A percentile compares a stretch with the other conserved stretches of the same genome.
Evolutionary conservation across 2,113 vertebrate genomes (phyloP).

Genomic region (Bos indicus): DNA sequence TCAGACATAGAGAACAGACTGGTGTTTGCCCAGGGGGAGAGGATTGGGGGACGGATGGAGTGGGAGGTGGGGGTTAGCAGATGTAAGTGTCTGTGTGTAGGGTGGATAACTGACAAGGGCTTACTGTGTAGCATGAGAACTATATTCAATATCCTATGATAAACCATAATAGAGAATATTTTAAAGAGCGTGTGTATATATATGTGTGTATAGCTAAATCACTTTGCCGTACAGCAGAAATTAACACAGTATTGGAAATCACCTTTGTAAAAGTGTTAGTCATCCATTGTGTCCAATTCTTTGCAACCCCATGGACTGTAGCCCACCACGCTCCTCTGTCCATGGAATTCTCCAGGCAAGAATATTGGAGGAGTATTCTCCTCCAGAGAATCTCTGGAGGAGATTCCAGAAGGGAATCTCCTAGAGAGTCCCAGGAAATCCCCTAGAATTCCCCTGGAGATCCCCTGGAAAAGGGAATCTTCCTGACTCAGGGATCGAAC

Average conservation of each 20-base stretch:
- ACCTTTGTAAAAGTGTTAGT: neutral
- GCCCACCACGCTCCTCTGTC: rapidly evolving
- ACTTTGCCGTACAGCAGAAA: neutral
- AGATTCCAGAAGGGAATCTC: neutral
- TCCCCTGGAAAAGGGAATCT: neutral
- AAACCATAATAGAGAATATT: neutral
- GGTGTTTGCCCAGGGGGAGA: neutral
- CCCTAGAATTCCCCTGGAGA: neutral
- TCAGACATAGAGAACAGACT: neutral
- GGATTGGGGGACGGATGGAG: neutral
- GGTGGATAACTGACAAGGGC: neutral
- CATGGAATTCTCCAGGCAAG: neutral
- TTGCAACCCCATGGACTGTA: neutral
- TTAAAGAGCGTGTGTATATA: neutral
- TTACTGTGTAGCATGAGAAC: neutral
- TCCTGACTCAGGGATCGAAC: rapidly evolving
- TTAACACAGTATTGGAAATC: neutral
- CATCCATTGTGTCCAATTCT: neutral
- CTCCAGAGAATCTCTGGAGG: too few species aligned
- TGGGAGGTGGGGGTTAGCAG: neutral
- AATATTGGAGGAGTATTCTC: neutral
- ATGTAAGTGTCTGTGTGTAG: neutral
- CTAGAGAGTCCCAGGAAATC: neutral
- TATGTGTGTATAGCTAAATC: neutral
- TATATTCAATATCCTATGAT: neutral